These are phyloP conservation scores for Thera obeliscata DNA, from an alignment of 2,888 invertebrate genomes.

Conservation along the genomic window DNA sequence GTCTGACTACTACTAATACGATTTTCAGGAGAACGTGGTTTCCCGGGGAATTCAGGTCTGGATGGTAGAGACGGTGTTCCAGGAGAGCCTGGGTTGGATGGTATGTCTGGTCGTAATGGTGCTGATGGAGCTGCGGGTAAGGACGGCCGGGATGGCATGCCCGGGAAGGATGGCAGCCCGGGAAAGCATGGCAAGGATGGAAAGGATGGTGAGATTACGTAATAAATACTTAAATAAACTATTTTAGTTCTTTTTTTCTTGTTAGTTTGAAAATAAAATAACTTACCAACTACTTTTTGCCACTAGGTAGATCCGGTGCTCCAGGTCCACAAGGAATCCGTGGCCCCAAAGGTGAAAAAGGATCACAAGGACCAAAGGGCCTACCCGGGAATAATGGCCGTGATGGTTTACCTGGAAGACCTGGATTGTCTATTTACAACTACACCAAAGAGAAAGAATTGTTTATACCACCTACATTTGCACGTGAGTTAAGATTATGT, in stretches of 20 bases:
- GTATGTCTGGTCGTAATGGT: constrained; percentile 93
- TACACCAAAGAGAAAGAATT: constrained; percentile 88
- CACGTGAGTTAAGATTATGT: constrained; percentile 62
- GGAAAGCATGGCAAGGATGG: constrained; percentile 85
- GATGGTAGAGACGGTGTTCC: constrained; percentile 96
- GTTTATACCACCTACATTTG: constrained; percentile 94
- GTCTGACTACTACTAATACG: constrained; percentile 22
- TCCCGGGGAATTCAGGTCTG: constrained; percentile 88
- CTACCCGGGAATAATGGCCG: constrained; percentile 89
- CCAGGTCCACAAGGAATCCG: constrained; percentile 88
- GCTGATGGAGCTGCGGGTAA: constrained; percentile 91
- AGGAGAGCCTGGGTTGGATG: constrained; percentile 95
- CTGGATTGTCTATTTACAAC: constrained; percentile 92
- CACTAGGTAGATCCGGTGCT: constrained; percentile 86
- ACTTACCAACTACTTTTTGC: not conserved
- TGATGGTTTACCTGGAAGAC: constrained; percentile 90
- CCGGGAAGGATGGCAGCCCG: constrained; percentile 88
- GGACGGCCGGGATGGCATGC: constrained; percentile 88
- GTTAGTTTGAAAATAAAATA: no score
- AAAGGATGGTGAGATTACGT: constrained; percentile 54
- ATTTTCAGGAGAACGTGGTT: constrained; percentile 86
- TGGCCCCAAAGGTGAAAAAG: constrained; percentile 89
- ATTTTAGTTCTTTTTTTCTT: no score
- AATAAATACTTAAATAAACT: no score
- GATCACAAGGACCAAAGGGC: constrained; percentile 88